Percentiles rank a stretch among this genome's conserved stretches.
Conservation (phyloP, 2,113 vertebrate genomes). For the Rhynchomys soricoides region DNA sequence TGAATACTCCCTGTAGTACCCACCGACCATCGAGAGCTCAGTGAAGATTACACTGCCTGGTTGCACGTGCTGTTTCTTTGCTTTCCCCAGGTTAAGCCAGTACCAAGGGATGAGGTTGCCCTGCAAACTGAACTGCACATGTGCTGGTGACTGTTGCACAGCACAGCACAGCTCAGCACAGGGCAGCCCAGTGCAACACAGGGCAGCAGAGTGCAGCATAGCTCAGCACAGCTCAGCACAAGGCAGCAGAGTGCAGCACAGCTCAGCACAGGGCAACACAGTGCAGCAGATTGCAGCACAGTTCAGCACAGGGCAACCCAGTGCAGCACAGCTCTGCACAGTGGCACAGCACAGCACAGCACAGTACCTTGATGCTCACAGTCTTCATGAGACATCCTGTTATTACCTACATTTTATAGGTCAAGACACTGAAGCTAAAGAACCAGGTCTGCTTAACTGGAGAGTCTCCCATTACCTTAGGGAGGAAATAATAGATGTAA, state of each 20-base stretch:
- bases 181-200: neutral
- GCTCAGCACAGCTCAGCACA: neutral
- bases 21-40: neutral
- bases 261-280: neutral
- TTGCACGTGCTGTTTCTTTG: neutral
- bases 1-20: neutral
- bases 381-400: neutral
- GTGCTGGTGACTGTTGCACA: too few relatives aligned
- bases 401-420: conserved; percentile 12
- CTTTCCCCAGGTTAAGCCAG: neutral
- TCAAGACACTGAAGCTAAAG: neutral
- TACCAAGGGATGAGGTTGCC: neutral
- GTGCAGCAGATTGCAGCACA: neutral
- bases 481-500: neutral
- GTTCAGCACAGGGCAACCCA: neutral
- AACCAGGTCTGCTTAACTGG: neutral
- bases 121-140: too few relatives aligned
- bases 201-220: neutral
- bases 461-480: neutral
- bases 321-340: neutral
- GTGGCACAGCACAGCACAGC: neutral
- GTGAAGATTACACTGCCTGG: neutral
- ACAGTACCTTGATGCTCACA: neutral
- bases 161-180: neutral
- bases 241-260: neutral